Evolutionary conservation across 2,113 vertebrate species (phyloP).

Genomic region (Clarias magur): DNA sequence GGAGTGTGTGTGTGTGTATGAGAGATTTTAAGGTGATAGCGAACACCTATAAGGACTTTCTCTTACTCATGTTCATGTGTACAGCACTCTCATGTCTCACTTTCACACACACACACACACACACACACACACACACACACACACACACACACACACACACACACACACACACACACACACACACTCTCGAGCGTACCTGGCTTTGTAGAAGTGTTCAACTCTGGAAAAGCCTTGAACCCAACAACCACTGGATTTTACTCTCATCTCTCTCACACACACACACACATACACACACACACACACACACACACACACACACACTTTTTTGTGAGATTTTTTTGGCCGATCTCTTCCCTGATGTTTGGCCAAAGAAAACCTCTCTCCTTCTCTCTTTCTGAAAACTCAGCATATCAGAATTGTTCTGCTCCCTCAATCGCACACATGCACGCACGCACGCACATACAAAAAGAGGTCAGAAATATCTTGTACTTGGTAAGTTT

Average conservation of each 20-base stretch:
- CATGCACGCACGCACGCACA: neutral
- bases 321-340: constrained; percentile 14
- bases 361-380: constrained; percentile 50
- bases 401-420: constrained; percentile 48
- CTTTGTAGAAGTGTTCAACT: constrained; percentile 37
- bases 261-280: constrained; percentile 26
- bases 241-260: constrained; percentile 21
- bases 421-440: constrained; percentile 28
- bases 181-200: neutral
- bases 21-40: constrained; percentile 11
- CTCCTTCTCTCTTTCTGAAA: constrained; percentile 43
- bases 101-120: neutral
- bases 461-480: neutral
- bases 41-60: constrained; percentile 25
- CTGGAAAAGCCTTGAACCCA: constrained; percentile 34
- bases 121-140: neutral
- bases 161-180: neutral
- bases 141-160: neutral
- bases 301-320: constrained; percentile 4
- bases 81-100: neutral
- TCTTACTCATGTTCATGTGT: neutral
- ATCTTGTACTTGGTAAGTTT: neutral
- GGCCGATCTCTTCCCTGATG: constrained; percentile 41
- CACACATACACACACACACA: constrained; percentile 8
- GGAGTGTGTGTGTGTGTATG: neutral